A percentile compares a stretch with the other conserved stretches of the same genome.
Conservation (phyloP, 2,888 invertebrate species). For the Calameuta pallipes region DNA sequence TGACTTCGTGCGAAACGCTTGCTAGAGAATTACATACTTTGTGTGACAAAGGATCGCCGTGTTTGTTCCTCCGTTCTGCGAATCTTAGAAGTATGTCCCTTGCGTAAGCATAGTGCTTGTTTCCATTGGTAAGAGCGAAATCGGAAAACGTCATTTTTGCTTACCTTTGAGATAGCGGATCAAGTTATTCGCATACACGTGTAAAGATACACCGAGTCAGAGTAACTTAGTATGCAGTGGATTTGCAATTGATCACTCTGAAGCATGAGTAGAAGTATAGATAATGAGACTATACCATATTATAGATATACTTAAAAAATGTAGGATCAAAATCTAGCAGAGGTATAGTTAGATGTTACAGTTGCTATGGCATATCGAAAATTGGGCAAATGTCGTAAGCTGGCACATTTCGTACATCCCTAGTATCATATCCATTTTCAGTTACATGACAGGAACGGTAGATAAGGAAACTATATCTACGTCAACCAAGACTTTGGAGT, state of each 20-base stretch:
- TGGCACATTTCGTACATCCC: too few species aligned
- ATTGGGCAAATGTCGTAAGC: too few species aligned
- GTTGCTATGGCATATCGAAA: too few species aligned
- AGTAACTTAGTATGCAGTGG: not conserved
- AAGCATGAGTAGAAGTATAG: not conserved
- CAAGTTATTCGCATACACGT: not conserved
- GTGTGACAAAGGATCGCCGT: slow-evolving; percentile 31
- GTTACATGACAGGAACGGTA: too few species aligned
- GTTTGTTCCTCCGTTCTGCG: slow-evolving; percentile 36
- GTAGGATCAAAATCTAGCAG: too few species aligned
- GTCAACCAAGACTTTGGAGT: too few species aligned
- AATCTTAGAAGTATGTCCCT: slow-evolving; percentile 23
- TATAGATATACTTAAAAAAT: too few species aligned
- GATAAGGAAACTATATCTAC: too few species aligned
- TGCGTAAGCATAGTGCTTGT: not conserved
- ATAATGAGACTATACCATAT: too few species aligned
- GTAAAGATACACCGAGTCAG: not conserved
- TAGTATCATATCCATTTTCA: too few species aligned
- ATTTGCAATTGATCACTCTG: not conserved
- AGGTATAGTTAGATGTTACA: too few species aligned
- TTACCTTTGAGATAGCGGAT: not conserved
- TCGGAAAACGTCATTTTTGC: not conserved
- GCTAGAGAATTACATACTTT: not conserved
- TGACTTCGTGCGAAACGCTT: not conserved
- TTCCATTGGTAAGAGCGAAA: not conserved